Conservation (phyloP, 2,888 invertebrate species). For the Troglohyphantes excavatus region DNA sequence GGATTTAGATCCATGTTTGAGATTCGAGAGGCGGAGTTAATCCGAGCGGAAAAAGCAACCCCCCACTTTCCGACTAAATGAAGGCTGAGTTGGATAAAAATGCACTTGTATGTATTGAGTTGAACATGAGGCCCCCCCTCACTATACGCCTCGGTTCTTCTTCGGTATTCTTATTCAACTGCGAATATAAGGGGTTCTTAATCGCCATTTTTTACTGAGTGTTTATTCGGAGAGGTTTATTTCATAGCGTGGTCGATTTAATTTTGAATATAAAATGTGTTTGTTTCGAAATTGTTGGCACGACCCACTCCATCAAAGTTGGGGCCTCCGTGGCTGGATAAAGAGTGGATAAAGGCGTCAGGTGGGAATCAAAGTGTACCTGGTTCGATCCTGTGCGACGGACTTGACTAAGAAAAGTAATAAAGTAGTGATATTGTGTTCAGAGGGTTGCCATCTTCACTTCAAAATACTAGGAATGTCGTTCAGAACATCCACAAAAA, state of each 20-base stretch:
- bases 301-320: too few relatives aligned
- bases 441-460: too few relatives aligned
- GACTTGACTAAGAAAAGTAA: too few relatives aligned
- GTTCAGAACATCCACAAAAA: too few relatives aligned
- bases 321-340: too few relatives aligned
- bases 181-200: background rate
- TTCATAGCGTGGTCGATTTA: background rate
- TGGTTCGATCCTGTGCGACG: too few relatives aligned
- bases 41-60: constrained; percentile 12
- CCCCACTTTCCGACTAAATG: too few relatives aligned
- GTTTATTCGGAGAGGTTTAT: background rate
- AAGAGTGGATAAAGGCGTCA: too few relatives aligned
- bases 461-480: too few relatives aligned
- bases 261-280: background rate
- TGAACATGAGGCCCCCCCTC: background rate
- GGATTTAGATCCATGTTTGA: constrained; percentile 18
- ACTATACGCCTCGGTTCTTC: background rate
- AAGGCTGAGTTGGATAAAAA: background rate
- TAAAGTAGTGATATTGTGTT: too few relatives aligned
- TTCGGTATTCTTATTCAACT: background rate
- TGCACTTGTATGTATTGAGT: background rate
- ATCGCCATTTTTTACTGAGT: background rate
- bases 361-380: too few relatives aligned
- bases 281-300: too few relatives aligned
- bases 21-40: background rate